Evolutionary conservation across 2,888 invertebrate genomes (phyloP), one percentile per base, ranked within the genome.

Genomic region (Ophioninae sp.): DNA sequence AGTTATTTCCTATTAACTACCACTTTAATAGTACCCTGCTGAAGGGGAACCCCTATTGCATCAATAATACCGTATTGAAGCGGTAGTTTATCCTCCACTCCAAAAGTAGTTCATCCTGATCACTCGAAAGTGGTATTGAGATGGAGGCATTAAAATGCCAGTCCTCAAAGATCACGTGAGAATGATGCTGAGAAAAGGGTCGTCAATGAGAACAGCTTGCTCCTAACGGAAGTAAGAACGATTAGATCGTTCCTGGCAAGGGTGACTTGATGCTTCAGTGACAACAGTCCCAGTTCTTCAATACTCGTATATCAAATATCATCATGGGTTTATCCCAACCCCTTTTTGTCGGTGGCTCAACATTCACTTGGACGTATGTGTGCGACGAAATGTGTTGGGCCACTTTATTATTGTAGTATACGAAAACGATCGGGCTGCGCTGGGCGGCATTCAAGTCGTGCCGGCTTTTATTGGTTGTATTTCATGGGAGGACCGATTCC

Each of bases 401-500:
- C 79, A 69, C 79, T 72, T 85, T 83, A 78, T 82, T 82, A 82
- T 64, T 39, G 41, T 23, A 64, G 64, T 82, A 84, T 80, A 83
- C 71, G 87, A 88, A 89, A 90, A 86, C 88, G 89, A 90, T 82
- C 79, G 86, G 68, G 22, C 78, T 86, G 79, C 77, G 84, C 8
- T 6, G 83, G 72, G 75, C 85, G 22, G 88, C 84, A 87, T 88
- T 88, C 85, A 87, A 86, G 69, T 85, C 85, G 87, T 64, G 86
- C 86, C 86, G 30, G 85, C 86, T 89, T 90, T 90, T 90, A 90
- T 89, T 87, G 87, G 86, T 89, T 86, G 86, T 90, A 89, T 89
- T 88, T 88, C 87, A 89, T 87, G 85, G 79, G 86, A 85, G 81
- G 77, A 81, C 67, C 78, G 79, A 81, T 79, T 75, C 81, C 63